Conservation (phyloP, 2,797 vertebrate species). For the Podargus strigoides region DNA sequence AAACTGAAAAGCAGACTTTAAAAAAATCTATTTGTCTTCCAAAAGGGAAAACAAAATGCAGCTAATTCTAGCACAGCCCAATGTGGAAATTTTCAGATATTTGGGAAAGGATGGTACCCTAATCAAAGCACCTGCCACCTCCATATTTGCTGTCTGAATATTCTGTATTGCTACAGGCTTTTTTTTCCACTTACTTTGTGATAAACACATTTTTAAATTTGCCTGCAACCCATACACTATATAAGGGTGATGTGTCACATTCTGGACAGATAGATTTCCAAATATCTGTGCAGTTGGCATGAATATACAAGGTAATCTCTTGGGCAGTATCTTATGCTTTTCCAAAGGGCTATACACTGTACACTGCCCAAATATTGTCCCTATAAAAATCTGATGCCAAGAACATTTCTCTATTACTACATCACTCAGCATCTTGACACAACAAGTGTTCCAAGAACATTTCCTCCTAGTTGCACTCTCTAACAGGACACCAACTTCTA, state of each 20-base stretch:
- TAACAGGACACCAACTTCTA: neutral
- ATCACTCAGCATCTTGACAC: slow-evolving; percentile 38
- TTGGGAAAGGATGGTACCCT: neutral
- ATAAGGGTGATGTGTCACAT: neutral
- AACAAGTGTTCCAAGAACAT: slow-evolving; percentile 43
- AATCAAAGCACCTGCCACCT: neutral
- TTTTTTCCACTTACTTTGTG: neutral
- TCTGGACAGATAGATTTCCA: neutral
- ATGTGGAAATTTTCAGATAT: neutral
- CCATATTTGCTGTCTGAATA: neutral
- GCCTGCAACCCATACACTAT: neutral
- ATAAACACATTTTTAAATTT: neutral
- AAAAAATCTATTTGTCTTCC: neutral
- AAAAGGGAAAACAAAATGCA: neutral
- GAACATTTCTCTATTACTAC: slow-evolving; percentile 60
- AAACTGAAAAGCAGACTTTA: neutral
- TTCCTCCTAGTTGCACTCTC: neutral
- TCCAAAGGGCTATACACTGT: neutral
- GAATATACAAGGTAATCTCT: neutral
- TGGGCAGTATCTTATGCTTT: neutral
- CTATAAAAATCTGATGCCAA: slow-evolving; percentile 44
- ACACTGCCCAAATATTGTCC: neutral
- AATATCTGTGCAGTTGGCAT: neutral
- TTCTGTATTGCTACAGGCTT: neutral
- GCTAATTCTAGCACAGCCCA: neutral